Evolutionary conservation across 2,888 invertebrate species (phyloP).

Genomic region (Hypolimnas misippus): DNA sequence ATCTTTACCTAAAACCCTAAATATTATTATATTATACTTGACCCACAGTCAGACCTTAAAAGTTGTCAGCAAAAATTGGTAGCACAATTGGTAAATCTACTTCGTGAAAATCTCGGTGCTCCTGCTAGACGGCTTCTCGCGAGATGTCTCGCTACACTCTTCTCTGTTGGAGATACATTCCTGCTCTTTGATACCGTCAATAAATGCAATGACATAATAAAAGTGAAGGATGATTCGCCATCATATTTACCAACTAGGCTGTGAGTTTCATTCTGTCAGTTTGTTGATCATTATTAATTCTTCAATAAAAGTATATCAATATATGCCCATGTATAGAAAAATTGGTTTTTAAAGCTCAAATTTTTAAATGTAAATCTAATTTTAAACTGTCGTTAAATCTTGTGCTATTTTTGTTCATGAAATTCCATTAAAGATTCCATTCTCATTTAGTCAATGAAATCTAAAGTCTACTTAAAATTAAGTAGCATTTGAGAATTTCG

Average conservation of each 20-base stretch:
- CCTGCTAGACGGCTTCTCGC: constrained; percentile 96
- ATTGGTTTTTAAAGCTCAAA: no score
- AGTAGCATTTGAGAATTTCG: no score
- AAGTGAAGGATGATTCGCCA: constrained; percentile 98
- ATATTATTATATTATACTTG: background rate
- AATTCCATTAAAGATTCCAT: no score
- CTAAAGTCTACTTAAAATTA: no score
- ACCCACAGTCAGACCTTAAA: constrained; percentile 96
- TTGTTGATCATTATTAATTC: background rate
- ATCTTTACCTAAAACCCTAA: no score
- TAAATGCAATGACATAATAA: constrained; percentile 98
- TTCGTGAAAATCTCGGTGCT: constrained; percentile 96
- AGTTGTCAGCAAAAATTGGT: constrained; percentile 98
- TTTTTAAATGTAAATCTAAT: no score
- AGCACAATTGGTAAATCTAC: constrained; percentile 94
- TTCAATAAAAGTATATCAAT: no score
- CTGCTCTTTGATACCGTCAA: constrained; percentile 98
- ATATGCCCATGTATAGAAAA: no score
- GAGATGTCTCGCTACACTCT: constrained; percentile 95
- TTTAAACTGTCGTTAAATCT: no score
- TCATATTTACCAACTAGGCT: constrained; percentile 96
- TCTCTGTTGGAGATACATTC: constrained; percentile 98
- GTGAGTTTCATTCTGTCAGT: constrained; percentile 86
- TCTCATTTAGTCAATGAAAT: no score
- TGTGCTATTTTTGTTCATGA: no score